These are phyloP conservation scores for Craterocephalus amniculus DNA, from an alignment of 2,797 vertebrate species.

Conservation along the genomic window DNA sequence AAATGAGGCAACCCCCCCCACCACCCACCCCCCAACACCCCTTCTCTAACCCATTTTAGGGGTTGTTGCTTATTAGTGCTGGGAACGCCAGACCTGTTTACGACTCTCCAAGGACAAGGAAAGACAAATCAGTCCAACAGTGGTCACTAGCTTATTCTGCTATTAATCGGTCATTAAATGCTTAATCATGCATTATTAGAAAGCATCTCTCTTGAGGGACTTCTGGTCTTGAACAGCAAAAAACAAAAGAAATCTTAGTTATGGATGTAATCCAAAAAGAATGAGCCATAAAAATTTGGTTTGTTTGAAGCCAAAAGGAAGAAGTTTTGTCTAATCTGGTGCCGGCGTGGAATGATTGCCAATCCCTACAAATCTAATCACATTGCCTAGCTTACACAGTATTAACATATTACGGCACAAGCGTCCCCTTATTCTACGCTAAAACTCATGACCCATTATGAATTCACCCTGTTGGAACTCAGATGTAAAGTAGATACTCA, in stretches of 20 bases:
- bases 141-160: constrained; percentile 61
- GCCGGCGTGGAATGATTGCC: constrained; percentile 41
- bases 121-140: constrained; percentile 55
- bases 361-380: constrained; percentile 61
- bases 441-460: constrained; percentile 26
- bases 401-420: constrained; percentile 28
- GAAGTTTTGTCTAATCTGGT: constrained; percentile 52
- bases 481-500: constrained; percentile 1
- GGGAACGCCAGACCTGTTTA: constrained; percentile 71
- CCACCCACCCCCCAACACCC: too few species aligned
- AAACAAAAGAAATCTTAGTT: constrained; percentile 35
- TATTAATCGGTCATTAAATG: constrained; percentile 24
- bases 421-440: constrained; percentile 31
- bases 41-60: constrained; percentile 56
- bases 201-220: background rate
- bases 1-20: constrained; percentile 68
- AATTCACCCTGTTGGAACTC: constrained; percentile 20
- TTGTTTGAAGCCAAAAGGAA: constrained; percentile 11
- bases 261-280: background rate
- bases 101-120: constrained; percentile 64
- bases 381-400: constrained; percentile 14
- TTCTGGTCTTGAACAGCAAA: background rate
- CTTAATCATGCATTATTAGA: background rate
- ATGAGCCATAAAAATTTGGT: constrained; percentile 3
- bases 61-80: constrained; percentile 64